phyloP scores from a whole-genome alignment of 2,797 vertebrate genomes.

The Gymnocypris eckloni region DNA sequence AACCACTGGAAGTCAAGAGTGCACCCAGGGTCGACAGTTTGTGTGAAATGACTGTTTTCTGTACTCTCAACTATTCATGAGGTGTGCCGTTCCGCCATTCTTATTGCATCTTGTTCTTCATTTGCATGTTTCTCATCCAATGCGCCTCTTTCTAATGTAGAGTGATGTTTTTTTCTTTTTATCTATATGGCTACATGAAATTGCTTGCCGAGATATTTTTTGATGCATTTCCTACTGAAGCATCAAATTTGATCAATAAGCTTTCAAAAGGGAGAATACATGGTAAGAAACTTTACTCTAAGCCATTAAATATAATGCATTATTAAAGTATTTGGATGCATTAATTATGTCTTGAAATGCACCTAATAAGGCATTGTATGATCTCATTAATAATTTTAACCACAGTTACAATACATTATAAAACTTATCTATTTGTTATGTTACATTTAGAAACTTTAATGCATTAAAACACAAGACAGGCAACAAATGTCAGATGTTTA shows the following conservation, averaged over 20 bases:
- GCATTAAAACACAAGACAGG: not conserved
- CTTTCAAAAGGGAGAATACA: not conserved
- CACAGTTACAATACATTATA: too few relatives aligned
- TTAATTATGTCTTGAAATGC: not conserved
- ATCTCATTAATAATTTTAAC: not conserved
- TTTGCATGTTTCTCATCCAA: conserved; percentile 3
- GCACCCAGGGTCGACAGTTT: not conserved
- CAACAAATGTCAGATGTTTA: not conserved
- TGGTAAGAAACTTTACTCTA: not conserved
- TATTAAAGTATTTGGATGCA: not conserved
- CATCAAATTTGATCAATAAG: not conserved
- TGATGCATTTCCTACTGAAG: not conserved
- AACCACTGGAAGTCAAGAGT: conserved; percentile 31
- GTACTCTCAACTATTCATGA: conserved; percentile 34
- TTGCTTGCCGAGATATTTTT: not conserved
- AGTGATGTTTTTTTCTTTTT: not conserved
- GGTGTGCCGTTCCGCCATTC: not conserved
- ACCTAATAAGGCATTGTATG: not conserved
- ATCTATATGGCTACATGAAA: not conserved
- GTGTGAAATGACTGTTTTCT: conserved; percentile 35
- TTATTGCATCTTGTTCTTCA: not conserved
- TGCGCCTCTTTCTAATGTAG: not conserved
- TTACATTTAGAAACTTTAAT: not conserved
- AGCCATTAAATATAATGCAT: not conserved
- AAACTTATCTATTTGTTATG: too few relatives aligned